Evolutionary conservation across 1,140 invertebrate genomes (phyloP).

Genomic region (Musca vetustissima): DNA sequence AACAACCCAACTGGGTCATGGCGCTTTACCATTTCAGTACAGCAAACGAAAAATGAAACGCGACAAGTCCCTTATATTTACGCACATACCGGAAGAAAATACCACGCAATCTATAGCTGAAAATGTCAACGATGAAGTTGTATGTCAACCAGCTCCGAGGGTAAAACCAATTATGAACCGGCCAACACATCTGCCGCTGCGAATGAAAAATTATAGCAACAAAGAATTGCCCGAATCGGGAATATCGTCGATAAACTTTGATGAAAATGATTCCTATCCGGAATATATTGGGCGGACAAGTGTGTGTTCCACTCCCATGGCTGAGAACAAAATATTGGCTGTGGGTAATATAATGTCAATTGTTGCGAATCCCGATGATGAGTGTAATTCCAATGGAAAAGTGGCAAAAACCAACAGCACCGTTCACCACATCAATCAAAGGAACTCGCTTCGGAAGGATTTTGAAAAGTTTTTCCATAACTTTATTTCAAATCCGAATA

Average conservation of each 20-base stretch:
- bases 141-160: constrained; percentile 14
- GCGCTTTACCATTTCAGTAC: constrained; percentile 43
- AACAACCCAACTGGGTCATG: constrained; percentile 37
- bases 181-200: constrained; percentile 62
- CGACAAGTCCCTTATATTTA: constrained; percentile 76
- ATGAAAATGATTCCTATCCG: constrained; percentile 53
- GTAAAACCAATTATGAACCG: constrained; percentile 44
- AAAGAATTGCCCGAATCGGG: constrained; percentile 60
- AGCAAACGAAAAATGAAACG: constrained; percentile 65
- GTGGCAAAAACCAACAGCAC: neutral
- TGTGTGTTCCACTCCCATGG: constrained; percentile 73
- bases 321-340: constrained; percentile 71
- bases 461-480: constrained; percentile 54
- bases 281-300: constrained; percentile 68
- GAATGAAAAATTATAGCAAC: constrained; percentile 59
- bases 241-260: constrained; percentile 53
- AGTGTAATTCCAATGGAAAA: constrained; percentile 28
- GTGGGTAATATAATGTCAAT: constrained; percentile 69
- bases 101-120: constrained; percentile 1
- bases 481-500: constrained; percentile 49
- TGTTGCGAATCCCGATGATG: constrained; percentile 60
- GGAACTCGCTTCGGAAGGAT: constrained; percentile 38
- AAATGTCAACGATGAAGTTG: neutral
- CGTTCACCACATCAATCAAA: constrained; percentile 1
- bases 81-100: constrained; percentile 73